Evolutionary conservation across 2,888 invertebrate genomes (phyloP).

Genomic region (Agrochola circellaris): DNA sequence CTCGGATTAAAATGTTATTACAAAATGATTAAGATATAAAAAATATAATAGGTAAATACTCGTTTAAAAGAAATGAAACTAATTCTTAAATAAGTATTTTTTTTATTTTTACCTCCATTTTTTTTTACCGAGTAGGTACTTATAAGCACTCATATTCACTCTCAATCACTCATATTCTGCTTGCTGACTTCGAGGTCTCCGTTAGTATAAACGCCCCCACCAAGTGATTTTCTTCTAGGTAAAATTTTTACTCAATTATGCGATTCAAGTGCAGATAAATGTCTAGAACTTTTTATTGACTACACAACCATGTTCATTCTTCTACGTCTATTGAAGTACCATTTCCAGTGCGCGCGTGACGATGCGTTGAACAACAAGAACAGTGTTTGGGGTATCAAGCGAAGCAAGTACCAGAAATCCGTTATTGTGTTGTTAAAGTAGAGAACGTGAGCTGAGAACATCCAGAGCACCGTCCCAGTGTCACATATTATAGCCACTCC

Average conservation of each 20-base stretch:
- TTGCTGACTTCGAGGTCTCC: not conserved
- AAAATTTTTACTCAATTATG: not conserved
- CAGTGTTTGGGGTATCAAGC: conserved; percentile 32
- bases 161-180: not conserved
- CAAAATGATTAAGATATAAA: not conserved
- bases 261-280: not conserved
- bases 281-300: not conserved
- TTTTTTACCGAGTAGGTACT: not conserved
- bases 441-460: not conserved
- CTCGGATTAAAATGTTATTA: not conserved
- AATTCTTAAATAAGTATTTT: not conserved
- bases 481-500: conserved; percentile 23
- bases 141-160: not conserved
- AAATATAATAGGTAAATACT: not conserved
- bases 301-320: conserved; percentile 27
- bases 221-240: not conserved
- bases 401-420: conserved; percentile 18
- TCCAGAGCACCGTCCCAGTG: not conserved
- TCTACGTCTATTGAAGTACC: conserved; percentile 32
- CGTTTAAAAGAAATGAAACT: not conserved
- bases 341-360: conserved; percentile 40
- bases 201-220: not conserved
- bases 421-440: not conserved
- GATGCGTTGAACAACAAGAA: conserved; percentile 39
- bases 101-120: not conserved